Evolutionary conservation across 2,888 invertebrate genomes (phyloP).

Genomic region (Tinea pellionella): DNA sequence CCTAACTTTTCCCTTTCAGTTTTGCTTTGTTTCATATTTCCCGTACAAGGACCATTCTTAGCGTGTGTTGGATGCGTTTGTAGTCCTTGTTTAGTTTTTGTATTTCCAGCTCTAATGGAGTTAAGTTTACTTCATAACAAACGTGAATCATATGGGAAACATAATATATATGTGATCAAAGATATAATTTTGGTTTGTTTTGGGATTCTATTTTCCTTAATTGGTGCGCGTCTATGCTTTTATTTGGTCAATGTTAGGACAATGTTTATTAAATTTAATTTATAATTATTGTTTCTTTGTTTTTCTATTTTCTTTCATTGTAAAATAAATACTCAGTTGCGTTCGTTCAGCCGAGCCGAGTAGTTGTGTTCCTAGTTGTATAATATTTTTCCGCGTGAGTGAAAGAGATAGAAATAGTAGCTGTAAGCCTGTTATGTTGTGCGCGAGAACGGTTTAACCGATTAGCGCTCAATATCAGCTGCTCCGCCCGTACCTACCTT

Average conservation of each 20-base stretch:
- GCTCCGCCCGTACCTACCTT: too few species aligned
- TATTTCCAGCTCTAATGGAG: conserved; percentile 48
- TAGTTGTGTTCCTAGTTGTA: too few species aligned
- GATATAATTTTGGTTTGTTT: conserved; percentile 29
- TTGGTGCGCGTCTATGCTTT: conserved; percentile 30
- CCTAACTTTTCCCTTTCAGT: conserved; percentile 25
- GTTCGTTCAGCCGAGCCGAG: too few species aligned
- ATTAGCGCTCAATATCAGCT: too few species aligned
- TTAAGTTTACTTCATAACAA: conserved; percentile 30
- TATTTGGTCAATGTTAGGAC: conserved; percentile 35
- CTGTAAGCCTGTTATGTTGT: too few species aligned
- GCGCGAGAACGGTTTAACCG: too few species aligned
- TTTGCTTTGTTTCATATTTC: conserved; percentile 31
- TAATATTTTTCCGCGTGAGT: too few species aligned
- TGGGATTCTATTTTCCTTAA: conserved; percentile 25
- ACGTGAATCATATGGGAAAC: conserved; percentile 26
- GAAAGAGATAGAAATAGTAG: too few species aligned
- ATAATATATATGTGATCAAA: conserved; percentile 28
- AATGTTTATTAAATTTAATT: conserved; percentile 17
- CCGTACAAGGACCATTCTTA: conserved; percentile 44
- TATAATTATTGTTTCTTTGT: neutral
- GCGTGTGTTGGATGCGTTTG: conserved; percentile 45
- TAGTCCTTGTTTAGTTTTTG: conserved; percentile 34
- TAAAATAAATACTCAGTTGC: too few species aligned
- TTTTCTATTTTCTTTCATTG: neutral